phyloP scores from a whole-genome alignment of 1,140 invertebrate genomes.

The Drosophila triauraria region DNA sequence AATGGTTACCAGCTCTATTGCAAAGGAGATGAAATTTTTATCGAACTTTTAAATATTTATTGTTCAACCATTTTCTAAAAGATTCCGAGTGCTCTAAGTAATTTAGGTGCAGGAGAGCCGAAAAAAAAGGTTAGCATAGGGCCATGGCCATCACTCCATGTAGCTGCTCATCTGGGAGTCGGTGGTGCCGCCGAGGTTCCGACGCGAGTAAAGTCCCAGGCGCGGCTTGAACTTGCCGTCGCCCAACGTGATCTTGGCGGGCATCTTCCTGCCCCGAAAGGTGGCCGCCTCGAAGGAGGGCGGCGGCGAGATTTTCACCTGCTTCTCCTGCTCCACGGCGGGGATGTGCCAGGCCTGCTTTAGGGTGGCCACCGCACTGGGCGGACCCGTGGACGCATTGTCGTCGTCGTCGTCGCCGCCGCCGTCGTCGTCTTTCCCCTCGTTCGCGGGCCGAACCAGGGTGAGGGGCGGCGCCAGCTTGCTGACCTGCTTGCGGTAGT shows the following conservation, averaged over 20 bases:
- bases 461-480: conserved; percentile 33
- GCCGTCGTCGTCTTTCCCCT: background rate
- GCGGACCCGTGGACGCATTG: conserved; percentile 8
- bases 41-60: too few species aligned
- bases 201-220: conserved; percentile 37
- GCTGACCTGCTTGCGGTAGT: conserved; percentile 87
- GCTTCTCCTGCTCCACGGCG: conserved; percentile 10
- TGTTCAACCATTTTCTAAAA: background rate
- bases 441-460: conserved; percentile 56
- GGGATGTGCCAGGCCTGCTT: conserved; percentile 52
- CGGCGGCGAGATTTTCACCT: conserved; percentile 54
- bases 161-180: conserved; percentile 35
- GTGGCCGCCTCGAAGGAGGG: conserved; percentile 71
- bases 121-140: background rate
- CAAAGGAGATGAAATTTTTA: too few species aligned
- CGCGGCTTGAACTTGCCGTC: conserved; percentile 65
- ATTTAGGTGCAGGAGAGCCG: conserved; percentile 10
- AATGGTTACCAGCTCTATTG: too few species aligned
- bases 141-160: conserved; percentile 44
- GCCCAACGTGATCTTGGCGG: conserved; percentile 51
- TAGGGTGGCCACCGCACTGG: conserved; percentile 4
- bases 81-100: background rate
- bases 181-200: conserved; percentile 26
- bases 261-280: conserved; percentile 58
- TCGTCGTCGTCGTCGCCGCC: too few species aligned